phyloP scores from a whole-genome alignment of 2,888 invertebrate species.

The Lasioglossum lativentre region DNA sequence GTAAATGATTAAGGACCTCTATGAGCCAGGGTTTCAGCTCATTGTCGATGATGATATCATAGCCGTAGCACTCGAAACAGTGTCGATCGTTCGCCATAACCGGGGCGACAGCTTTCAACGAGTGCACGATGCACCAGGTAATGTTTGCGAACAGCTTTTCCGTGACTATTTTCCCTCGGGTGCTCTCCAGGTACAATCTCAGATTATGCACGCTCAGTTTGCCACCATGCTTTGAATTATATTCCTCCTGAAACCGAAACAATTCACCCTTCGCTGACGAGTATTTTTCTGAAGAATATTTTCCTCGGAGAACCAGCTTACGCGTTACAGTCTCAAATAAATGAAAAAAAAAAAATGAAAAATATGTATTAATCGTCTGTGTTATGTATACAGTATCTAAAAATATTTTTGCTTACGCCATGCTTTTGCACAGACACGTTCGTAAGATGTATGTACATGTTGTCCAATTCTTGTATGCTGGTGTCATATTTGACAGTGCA shows the following conservation, averaged over 20 bases:
- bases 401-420: slow-evolving; percentile 87
- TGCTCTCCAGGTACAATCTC: slow-evolving; percentile 95
- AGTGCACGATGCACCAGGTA: slow-evolving; percentile 96
- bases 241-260: slow-evolving; percentile 89
- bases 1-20: slow-evolving; percentile 72
- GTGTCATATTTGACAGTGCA: slow-evolving; percentile 98
- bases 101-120: slow-evolving; percentile 95
- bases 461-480: slow-evolving; percentile 94
- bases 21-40: slow-evolving; percentile 92
- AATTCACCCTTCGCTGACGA: background rate
- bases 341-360: too few relatives aligned
- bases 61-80: slow-evolving; percentile 97
- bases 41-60: slow-evolving; percentile 98
- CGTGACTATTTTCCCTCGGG: slow-evolving; percentile 94
- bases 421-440: slow-evolving; percentile 99
- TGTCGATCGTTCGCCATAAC: slow-evolving; percentile 97
- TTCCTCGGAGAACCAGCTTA: too few relatives aligned
- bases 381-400: too few relatives aligned
- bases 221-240: slow-evolving; percentile 97
- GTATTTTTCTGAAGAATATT: too few relatives aligned
- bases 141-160: slow-evolving; percentile 95
- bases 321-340: too few relatives aligned
- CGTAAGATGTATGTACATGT: slow-evolving; percentile 97
- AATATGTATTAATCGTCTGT: too few relatives aligned
- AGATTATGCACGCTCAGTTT: slow-evolving; percentile 97